Conservation (phyloP, 2,113 vertebrate genomes). For the Corythornis cristatus region DNA sequence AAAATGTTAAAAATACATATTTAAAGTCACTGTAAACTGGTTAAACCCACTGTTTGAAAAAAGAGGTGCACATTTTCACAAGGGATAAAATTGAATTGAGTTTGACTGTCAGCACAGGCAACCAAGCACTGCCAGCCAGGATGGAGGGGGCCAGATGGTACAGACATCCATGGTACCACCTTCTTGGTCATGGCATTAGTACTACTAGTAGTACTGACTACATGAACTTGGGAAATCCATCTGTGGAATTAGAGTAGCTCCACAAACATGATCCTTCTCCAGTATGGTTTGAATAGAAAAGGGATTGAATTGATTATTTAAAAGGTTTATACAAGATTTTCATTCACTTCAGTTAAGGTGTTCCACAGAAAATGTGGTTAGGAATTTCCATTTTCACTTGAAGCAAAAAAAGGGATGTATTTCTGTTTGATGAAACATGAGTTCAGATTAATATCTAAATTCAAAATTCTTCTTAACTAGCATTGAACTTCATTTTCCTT, state of each 20-base stretch:
- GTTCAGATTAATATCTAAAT: neutral
- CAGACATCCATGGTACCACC: fast-evolving
- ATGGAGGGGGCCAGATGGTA: neutral
- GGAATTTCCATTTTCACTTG: neutral
- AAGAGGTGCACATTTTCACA: neutral
- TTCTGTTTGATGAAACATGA: neutral
- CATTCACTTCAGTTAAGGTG: neutral
- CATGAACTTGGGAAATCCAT: neutral
- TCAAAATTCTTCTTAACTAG: neutral
- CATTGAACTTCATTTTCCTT: neutral
- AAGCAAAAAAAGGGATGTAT: neutral
- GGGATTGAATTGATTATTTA: neutral
- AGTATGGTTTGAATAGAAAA: neutral
- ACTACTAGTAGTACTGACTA: neutral
- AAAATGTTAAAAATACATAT: neutral
- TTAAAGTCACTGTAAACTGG: neutral
- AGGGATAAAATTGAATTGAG: neutral
- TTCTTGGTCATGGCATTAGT: neutral
- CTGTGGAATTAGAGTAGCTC: neutral
- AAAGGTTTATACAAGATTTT: neutral
- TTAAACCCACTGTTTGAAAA: neutral
- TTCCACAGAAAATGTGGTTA: neutral
- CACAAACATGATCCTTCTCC: neutral
- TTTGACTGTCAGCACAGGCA: neutral
- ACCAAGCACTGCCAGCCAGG: neutral